phyloP scores from a whole-genome alignment of 2,113 vertebrate genomes.

The Prionailurus viverrinus region DNA sequence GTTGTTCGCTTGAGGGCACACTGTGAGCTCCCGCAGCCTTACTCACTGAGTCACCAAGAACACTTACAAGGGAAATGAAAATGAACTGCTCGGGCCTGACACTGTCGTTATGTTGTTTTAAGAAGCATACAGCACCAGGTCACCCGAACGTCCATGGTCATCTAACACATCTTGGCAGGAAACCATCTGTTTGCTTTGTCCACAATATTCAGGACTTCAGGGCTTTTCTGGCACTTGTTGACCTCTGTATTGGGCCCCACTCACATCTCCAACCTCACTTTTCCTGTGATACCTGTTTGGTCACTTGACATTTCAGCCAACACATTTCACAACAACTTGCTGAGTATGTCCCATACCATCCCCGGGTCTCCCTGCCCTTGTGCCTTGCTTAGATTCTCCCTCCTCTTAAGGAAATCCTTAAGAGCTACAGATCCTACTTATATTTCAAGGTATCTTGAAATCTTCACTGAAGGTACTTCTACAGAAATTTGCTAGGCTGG shows the following conservation, averaged over 20 bases:
- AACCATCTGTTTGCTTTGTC: neutral
- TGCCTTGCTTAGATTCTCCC: neutral
- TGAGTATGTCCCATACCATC: neutral
- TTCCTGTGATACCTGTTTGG: neutral
- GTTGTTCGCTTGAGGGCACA: neutral
- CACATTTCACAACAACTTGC: neutral
- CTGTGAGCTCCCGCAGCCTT: neutral
- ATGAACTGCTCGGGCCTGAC: neutral
- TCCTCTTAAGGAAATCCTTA: neutral
- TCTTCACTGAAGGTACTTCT: neutral
- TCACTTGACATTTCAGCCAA: neutral
- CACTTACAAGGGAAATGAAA: neutral
- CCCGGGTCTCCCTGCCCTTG: neutral
- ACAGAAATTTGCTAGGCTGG: neutral
- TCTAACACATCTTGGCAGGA: neutral
- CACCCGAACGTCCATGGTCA: neutral
- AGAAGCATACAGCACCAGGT: neutral
- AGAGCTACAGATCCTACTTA: neutral
- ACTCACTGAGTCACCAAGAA: neutral
- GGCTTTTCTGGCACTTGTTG: neutral
- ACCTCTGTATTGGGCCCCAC: neutral
- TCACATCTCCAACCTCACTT: neutral
- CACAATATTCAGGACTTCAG: neutral
- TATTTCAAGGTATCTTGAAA: conserved; percentile 25
- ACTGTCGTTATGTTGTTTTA: neutral